Evolutionary conservation across 2,113 vertebrate species (phyloP).

Genomic region (Mobula hypostoma): DNA sequence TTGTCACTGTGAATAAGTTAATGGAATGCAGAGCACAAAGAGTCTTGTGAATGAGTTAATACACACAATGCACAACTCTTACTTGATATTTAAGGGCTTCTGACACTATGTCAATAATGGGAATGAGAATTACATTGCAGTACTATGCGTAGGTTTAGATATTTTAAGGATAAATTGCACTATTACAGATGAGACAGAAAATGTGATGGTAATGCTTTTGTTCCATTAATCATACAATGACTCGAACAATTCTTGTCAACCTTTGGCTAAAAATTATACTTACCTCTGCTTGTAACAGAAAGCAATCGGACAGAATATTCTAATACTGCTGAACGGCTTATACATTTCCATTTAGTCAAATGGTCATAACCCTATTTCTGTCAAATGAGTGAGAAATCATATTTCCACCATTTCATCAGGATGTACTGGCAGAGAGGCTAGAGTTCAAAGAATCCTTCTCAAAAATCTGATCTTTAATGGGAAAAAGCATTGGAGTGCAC

Average conservation of each 20-base stretch:
- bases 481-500: constrained; percentile 20
- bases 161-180: neutral
- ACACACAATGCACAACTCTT: neutral
- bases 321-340: neutral
- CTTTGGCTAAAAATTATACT: neutral
- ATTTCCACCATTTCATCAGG: neutral
- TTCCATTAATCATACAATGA: neutral
- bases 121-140: neutral
- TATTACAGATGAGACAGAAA: neutral
- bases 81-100: neutral
- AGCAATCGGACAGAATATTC: neutral
- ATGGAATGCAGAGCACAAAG: neutral
- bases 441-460: neutral
- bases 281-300: neutral
- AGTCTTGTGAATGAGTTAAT: neutral
- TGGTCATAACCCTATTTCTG: neutral
- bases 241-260: neutral
- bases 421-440: neutral
- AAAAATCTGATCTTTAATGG: neutral
- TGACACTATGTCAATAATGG: neutral
- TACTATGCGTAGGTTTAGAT: neutral
- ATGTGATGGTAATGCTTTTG: neutral
- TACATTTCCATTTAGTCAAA: constrained; percentile 13
- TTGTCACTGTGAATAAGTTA: neutral
- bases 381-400: constrained; percentile 12